These are phyloP conservation scores for Centropyge bicolor DNA, from an alignment of 2,797 vertebrate species.

Conservation along the genomic window DNA sequence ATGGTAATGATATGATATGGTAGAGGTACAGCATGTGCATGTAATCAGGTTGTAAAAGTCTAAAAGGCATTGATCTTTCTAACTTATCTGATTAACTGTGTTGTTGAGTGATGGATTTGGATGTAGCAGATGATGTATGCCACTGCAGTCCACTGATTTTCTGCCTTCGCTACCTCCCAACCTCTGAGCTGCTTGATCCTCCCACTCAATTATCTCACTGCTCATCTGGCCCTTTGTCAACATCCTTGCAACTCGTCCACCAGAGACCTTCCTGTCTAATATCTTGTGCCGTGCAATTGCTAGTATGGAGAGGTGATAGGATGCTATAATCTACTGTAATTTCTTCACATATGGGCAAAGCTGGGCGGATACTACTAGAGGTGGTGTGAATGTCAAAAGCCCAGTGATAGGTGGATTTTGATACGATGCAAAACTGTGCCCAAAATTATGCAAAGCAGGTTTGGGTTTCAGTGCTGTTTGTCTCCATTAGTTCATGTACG, in stretches of 20 bases:
- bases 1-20: slow-evolving; percentile 12
- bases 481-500: slow-evolving; percentile 30
- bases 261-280: slow-evolving; percentile 25
- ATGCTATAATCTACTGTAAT: background rate
- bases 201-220: slow-evolving; percentile 63
- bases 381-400: slow-evolving; percentile 1
- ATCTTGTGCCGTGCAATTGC: slow-evolving; percentile 23
- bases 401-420: background rate
- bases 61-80: slow-evolving; percentile 23
- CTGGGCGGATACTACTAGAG: background rate
- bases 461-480: slow-evolving; percentile 27
- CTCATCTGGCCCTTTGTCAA: slow-evolving; percentile 60
- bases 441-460: slow-evolving; percentile 7
- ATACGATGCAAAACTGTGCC: background rate
- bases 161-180: slow-evolving; percentile 29
- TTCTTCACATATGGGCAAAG: background rate
- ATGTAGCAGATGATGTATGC: slow-evolving; percentile 31
- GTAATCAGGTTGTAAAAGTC: slow-evolving; percentile 17
- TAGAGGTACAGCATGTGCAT: slow-evolving; percentile 33
- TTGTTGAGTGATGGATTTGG: slow-evolving; percentile 32
- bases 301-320: background rate
- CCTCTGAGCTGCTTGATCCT: slow-evolving; percentile 60
- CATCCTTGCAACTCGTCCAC: slow-evolving; percentile 36
- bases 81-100: slow-evolving; percentile 37
- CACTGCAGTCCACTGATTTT: slow-evolving; percentile 40